These are phyloP conservation scores for Nephrocerus scutellatus DNA, from an alignment of 2,888 invertebrate genomes.

Conservation along the genomic window DNA sequence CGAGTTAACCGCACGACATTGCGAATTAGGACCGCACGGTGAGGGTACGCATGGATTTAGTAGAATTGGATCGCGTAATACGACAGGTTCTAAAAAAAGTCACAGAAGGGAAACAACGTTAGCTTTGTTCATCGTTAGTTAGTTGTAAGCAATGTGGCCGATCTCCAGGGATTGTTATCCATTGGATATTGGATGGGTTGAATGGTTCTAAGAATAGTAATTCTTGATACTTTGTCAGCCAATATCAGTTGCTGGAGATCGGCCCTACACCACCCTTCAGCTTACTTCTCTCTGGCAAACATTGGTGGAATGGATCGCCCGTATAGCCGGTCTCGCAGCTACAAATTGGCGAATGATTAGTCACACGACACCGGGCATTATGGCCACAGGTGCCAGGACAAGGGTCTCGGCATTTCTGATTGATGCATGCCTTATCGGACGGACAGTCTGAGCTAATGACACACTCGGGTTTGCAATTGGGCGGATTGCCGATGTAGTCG, in stretches of 20 bases:
- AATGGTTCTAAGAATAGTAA: not conserved
- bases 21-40: conserved; percentile 59
- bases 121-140: not conserved
- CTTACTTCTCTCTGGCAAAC: conserved; percentile 50
- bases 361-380: conserved; percentile 63
- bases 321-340: conserved; percentile 60
- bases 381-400: conserved; percentile 69
- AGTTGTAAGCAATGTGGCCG: not conserved
- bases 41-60: conserved; percentile 56
- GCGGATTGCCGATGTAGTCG: conserved; percentile 64
- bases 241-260: not conserved
- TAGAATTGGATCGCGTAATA: conserved; percentile 33
- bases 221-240: no score
- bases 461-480: conserved; percentile 71
- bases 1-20: conserved; percentile 50
- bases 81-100: not conserved
- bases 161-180: not conserved
- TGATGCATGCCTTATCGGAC: conserved; percentile 63
- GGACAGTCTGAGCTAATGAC: conserved; percentile 69
- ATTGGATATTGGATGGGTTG: not conserved
- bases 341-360: conserved; percentile 72
- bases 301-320: conserved; percentile 71
- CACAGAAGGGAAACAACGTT: not conserved
- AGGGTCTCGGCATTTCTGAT: conserved; percentile 68
- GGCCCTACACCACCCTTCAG: conserved; percentile 15